A percentile compares a stretch with the other conserved stretches of the same genome.
Evolutionary conservation across 2,888 invertebrate species (phyloP).

Genomic region (Callinectes sapidus): DNA sequence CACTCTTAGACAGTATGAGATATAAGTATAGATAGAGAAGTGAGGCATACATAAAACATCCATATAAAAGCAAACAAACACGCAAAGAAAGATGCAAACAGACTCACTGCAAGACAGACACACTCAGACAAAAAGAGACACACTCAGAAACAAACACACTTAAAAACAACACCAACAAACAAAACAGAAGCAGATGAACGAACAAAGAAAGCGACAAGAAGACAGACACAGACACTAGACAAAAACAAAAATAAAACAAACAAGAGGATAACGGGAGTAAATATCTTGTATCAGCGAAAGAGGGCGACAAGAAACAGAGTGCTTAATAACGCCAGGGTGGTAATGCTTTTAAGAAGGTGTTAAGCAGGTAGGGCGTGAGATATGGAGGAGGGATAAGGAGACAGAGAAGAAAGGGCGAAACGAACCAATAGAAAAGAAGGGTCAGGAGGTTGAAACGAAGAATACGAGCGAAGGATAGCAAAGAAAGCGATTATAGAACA

Average conservation of each 20-base stretch:
- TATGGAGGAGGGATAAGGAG: not conserved
- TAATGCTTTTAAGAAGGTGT: not conserved
- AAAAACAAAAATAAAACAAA: not conserved
- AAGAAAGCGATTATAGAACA: constrained; percentile 23
- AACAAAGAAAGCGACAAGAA: not conserved
- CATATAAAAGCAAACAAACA: not conserved
- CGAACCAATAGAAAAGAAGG: not conserved
- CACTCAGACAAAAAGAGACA: too few relatives aligned
- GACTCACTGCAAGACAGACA: too few relatives aligned
- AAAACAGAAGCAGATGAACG: not conserved
- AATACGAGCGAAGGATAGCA: not conserved
- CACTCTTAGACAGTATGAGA: too few relatives aligned
- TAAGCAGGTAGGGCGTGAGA: not conserved
- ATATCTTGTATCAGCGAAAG: not conserved
- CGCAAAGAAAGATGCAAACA: not conserved
- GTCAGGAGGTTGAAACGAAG: not conserved
- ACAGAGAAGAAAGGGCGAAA: not conserved
- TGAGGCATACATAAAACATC: too few relatives aligned
- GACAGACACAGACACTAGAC: not conserved
- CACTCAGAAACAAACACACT: too few relatives aligned
- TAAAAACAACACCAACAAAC: not conserved
- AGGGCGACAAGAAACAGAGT: not conserved
- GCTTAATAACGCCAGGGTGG: not conserved
- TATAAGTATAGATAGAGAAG: too few relatives aligned
- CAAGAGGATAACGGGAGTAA: too few relatives aligned